These are phyloP conservation scores for Glossophaga mutica DNA, from an alignment of 2,797 vertebrate genomes.

Conservation along the genomic window DNA sequence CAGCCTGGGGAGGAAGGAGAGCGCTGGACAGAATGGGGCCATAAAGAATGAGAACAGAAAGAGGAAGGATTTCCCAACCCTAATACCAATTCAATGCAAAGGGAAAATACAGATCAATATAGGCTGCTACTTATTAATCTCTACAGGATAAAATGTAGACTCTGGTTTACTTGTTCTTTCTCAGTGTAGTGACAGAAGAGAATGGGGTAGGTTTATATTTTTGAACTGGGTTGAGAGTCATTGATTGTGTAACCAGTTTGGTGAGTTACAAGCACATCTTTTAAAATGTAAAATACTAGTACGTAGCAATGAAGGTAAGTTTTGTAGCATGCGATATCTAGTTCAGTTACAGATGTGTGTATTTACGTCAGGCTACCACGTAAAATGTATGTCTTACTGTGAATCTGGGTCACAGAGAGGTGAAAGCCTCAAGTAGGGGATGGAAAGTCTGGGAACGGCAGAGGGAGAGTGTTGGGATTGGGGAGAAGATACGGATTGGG, in stretches of 20 bases:
- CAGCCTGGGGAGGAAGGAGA: neutral
- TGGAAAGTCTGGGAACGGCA: neutral
- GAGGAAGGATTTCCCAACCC: neutral
- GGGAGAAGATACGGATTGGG: neutral
- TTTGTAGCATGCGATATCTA: neutral
- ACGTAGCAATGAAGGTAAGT: neutral
- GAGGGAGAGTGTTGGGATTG: neutral
- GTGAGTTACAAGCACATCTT: neutral
- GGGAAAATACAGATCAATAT: neutral
- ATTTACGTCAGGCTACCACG: neutral
- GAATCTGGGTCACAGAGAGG: neutral
- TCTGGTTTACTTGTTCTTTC: neutral
- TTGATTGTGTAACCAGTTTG: slow-evolving; percentile 8
- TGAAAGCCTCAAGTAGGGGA: neutral
- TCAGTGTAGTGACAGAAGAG: neutral
- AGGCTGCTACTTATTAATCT: neutral
- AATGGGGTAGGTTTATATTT: neutral
- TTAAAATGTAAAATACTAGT: neutral
- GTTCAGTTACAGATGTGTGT: neutral
- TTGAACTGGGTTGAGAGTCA: neutral
- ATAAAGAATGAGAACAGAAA: neutral
- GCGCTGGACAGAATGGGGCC: neutral
- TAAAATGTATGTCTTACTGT: neutral
- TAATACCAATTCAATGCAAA: neutral
- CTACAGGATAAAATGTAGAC: neutral